Percentiles rank a stretch among this genome's conserved stretches.
phyloP scores from a whole-genome alignment of 1,140 invertebrate species.

The Lasaia peninsularis region DNA sequence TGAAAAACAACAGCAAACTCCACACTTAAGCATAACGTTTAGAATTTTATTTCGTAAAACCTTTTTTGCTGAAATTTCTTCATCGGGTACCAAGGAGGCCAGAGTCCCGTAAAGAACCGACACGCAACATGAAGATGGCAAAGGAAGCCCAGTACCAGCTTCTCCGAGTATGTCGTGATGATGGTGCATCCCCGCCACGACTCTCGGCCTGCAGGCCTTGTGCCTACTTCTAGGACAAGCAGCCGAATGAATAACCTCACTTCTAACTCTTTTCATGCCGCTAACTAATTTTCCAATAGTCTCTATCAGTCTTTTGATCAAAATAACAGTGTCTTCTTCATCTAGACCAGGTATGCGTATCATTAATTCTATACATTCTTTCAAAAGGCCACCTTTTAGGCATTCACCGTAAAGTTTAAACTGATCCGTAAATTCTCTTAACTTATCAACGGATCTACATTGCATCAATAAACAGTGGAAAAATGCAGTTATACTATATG shows the following conservation, averaged over 20 bases:
- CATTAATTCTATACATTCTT: constrained; percentile 78
- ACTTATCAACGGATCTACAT: constrained; percentile 73
- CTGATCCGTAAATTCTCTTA: constrained; percentile 79
- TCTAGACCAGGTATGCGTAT: constrained; percentile 72
- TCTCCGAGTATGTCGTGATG: constrained; percentile 79
- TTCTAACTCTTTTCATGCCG: constrained; percentile 78
- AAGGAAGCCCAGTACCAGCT: constrained; percentile 36
- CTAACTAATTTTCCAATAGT: constrained; percentile 78
- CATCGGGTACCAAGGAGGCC: constrained; percentile 72
- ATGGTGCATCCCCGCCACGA: constrained; percentile 74
- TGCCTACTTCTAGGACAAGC: constrained; percentile 75
- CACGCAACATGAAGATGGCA: constrained; percentile 76
- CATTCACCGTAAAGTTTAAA: constrained; percentile 81
- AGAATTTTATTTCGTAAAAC: constrained; percentile 75
- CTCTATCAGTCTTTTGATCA: constrained; percentile 78
- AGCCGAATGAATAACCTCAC: constrained; percentile 77
- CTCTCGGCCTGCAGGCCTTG: constrained; percentile 65
- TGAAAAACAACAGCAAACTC: constrained; percentile 82
- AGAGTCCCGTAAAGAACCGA: constrained; percentile 79
- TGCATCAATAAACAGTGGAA: constrained; percentile 80
- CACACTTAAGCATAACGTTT: constrained; percentile 77
- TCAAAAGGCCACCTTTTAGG: constrained; percentile 78
- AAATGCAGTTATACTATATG: constrained; percentile 79
- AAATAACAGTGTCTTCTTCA: constrained; percentile 52
- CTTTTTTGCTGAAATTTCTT: constrained; percentile 59